These are phyloP conservation scores for Agrypnus murinus DNA, from an alignment of 2,888 invertebrate genomes.

Conservation along the genomic window DNA sequence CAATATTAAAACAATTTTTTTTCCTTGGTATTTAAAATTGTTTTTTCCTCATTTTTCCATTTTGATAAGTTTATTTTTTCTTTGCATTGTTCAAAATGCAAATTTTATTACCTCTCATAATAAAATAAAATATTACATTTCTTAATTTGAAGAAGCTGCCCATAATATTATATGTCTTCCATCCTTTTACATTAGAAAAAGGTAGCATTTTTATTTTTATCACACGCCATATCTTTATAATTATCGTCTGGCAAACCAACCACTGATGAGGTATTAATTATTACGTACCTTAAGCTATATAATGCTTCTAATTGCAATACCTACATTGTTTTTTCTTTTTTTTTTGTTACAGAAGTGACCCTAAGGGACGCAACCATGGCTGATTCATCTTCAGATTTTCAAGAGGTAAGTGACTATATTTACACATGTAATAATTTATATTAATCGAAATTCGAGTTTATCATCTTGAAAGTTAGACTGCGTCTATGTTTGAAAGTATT, in stretches of 20 bases:
- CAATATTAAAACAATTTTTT: no score
- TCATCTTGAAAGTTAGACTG: no score
- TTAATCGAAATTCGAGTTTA: no score
- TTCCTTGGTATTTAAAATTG: no score
- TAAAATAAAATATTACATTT: constrained; percentile 10
- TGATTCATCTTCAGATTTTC: constrained; percentile 54
- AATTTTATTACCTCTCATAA: constrained; percentile 9
- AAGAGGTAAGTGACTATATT: constrained; percentile 57
- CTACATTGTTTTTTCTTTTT: background rate
- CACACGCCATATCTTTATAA: constrained; percentile 60
- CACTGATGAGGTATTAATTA: constrained; percentile 50
- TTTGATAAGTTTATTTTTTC: no score
- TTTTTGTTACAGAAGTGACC: constrained; percentile 59
- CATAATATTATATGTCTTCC: background rate
- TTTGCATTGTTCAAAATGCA: background rate
- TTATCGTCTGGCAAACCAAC: constrained; percentile 41
- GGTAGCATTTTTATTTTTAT: constrained; percentile 51
- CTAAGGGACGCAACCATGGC: constrained; percentile 57
- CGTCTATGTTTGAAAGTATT: no score
- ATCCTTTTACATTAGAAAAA: background rate
- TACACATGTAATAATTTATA: no score
- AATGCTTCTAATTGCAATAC: constrained; percentile 51
- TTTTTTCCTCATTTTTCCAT: no score
- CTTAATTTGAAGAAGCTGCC: constrained; percentile 1
- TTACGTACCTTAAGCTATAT: constrained; percentile 51